Base-by-base conservation (phyloP, 1,140 invertebrate genomes). In the Daktulosphaira vitifoliae region DNA sequence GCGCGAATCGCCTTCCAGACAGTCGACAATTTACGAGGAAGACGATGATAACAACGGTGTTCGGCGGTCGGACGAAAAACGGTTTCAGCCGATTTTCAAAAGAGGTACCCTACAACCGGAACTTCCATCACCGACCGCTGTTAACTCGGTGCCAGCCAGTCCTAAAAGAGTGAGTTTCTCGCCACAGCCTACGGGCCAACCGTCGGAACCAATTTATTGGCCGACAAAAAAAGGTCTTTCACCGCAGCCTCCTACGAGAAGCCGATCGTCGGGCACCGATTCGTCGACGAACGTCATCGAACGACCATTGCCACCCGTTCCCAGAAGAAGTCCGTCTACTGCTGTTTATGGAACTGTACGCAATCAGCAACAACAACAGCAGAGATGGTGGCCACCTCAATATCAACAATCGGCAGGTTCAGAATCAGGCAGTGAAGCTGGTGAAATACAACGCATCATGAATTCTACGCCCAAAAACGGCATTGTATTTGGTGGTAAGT, bases 381-480 rank as follows among this genome's bases (percentile, higher is more conserved):
- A 23, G 46, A 67, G 39, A 7, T 66, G 52, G 33, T 65, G 39
- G 59, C 62, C 53, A n/a, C 20, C 56, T 3, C 56, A 62, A 42
- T 52, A 65, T 25, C 66, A 67, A 16, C 68, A 67, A 50, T 70
- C 69, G 3, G n/a, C n/a, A 6, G 70, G 70, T 18, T 67, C 68
- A 8, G 70, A 71, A 54, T 70, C 69, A n/a, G 70, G 70, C 49
- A 71, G 70, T 37, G 70, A 71, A 42, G 70, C 70, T 9, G 70
- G 70, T 1, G 70, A 70, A 38, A 66, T 71, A 26, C 70, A 71
- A 44, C 65, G 70, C 3, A 71, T 71, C 38, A 51, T 71, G 18
- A 66, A 68, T 23, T 5, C 11, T 5, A 33, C 29, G 11, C 53
- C 46, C 13, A 65, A 33, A 8, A 44, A 67, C 33, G 54, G 52